Conservation (phyloP, 2,113 vertebrate species). For the Saguinus midas region DNA sequence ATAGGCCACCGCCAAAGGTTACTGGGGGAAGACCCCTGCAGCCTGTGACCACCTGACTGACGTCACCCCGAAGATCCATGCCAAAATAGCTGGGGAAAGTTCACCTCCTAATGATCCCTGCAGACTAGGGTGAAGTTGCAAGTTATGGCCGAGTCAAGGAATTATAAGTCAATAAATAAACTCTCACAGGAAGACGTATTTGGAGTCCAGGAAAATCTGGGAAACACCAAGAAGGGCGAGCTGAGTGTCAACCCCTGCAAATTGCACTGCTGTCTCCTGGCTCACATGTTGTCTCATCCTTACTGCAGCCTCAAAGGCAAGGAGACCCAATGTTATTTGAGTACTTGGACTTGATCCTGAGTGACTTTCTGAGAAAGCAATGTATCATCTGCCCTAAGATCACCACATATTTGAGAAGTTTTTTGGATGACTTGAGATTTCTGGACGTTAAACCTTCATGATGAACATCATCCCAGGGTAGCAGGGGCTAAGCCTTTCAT, state of each 20-base stretch:
- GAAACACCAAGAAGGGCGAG: conserved; percentile 85
- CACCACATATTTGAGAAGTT: conserved; percentile 83
- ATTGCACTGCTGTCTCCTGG: conserved; percentile 85
- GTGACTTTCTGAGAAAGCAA: conserved; percentile 86
- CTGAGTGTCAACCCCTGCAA: conserved; percentile 79
- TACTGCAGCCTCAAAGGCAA: conserved; percentile 88
- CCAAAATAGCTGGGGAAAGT: conserved; percentile 73
- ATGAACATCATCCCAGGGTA: conserved; percentile 84
- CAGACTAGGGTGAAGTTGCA: conserved; percentile 91
- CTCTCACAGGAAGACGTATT: conserved; percentile 81
- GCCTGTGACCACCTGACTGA: conserved; percentile 87
- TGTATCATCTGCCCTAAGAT: conserved; percentile 82
- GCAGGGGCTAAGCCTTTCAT: conserved; percentile 84
- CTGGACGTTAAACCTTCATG: conserved; percentile 85
- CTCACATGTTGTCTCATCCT: conserved; percentile 87
- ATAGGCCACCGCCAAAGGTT: not conserved
- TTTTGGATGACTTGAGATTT: conserved; percentile 85
- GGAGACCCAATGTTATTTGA: conserved; percentile 85
- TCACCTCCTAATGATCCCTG: conserved; percentile 86
- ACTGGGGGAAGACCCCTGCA: conserved; percentile 85
- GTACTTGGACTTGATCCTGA: conserved; percentile 87
- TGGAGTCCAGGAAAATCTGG: conserved; percentile 83
- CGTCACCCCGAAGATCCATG: conserved; percentile 84
- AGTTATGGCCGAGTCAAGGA: conserved; percentile 92
- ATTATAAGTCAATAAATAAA: conserved; percentile 88